These are phyloP conservation scores for Callaeas wilsoni DNA, from an alignment of 2,113 vertebrate species.

Conservation along the genomic window DNA sequence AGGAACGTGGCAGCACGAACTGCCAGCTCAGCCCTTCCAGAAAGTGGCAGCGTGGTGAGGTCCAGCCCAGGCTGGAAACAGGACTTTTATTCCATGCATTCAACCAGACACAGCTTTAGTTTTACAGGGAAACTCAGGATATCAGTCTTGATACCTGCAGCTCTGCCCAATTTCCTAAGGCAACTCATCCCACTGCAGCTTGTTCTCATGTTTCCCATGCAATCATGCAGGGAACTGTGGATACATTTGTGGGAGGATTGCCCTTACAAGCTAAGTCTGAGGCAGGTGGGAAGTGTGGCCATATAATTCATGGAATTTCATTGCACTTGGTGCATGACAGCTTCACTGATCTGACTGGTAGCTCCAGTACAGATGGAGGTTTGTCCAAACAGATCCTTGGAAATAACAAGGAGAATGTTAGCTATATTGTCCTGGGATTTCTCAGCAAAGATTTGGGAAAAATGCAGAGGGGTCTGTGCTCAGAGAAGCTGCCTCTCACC, in stretches of 20 bases:
- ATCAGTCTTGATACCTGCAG: background rate
- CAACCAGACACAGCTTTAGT: background rate
- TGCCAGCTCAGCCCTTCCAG: constrained; percentile 23
- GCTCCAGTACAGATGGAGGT: background rate
- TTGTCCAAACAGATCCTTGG: background rate
- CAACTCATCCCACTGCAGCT: background rate
- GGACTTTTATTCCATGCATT: background rate
- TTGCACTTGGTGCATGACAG: background rate
- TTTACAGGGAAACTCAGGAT: background rate
- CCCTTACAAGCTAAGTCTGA: background rate
- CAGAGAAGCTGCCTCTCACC: background rate
- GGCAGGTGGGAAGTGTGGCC: background rate
- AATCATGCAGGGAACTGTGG: background rate
- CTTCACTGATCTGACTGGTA: background rate
- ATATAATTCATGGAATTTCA: background rate
- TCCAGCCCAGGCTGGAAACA: background rate
- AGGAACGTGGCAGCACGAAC: background rate
- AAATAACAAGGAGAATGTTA: background rate
- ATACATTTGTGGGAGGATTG: background rate
- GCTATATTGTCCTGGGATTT: background rate
- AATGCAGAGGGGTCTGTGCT: background rate
- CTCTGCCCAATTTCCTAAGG: background rate
- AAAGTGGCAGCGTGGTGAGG: background rate
- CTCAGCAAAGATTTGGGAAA: background rate
- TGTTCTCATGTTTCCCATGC: accelerated